Conservation (phyloP, 2,113 vertebrate species). For the Cricetomys ansorgei region DNA sequence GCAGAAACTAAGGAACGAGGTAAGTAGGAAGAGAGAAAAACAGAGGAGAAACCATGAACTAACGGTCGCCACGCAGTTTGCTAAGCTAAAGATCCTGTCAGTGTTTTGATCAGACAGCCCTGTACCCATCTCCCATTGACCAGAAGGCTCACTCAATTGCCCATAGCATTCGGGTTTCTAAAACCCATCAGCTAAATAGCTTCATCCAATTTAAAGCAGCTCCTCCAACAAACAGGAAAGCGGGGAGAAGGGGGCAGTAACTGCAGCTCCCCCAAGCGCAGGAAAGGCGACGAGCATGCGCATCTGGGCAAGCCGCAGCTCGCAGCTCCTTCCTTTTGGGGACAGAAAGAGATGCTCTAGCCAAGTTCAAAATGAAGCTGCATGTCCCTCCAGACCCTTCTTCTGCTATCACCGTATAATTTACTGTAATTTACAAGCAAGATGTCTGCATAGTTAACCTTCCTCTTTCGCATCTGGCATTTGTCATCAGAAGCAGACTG, state of each 20-base stretch:
- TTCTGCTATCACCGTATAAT: conserved; percentile 49
- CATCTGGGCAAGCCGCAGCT: neutral
- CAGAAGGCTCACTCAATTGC: neutral
- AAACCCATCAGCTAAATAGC: neutral
- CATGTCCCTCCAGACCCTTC: conserved; percentile 39
- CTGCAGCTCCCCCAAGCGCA: neutral
- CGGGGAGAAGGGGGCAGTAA: neutral
- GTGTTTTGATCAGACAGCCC: neutral
- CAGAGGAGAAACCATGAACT: neutral
- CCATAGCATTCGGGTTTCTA: neutral
- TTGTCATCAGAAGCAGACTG: conserved; percentile 73
- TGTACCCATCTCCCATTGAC: neutral
- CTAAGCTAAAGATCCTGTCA: neutral
- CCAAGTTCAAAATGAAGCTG: conserved; percentile 61
- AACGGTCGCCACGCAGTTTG: neutral
- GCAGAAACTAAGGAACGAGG: neutral
- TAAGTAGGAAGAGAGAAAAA: neutral
- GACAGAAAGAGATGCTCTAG: conserved; percentile 4
- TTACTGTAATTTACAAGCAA: conserved; percentile 58
- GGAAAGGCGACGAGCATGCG: neutral
- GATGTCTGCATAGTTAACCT: conserved; percentile 54
- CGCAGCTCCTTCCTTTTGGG: neutral
- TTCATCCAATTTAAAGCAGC: neutral
- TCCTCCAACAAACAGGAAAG: neutral
- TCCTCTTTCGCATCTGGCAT: conserved; percentile 69